phyloP scores from a whole-genome alignment of 2,888 invertebrate species.

The Hydropsyche betteni region DNA sequence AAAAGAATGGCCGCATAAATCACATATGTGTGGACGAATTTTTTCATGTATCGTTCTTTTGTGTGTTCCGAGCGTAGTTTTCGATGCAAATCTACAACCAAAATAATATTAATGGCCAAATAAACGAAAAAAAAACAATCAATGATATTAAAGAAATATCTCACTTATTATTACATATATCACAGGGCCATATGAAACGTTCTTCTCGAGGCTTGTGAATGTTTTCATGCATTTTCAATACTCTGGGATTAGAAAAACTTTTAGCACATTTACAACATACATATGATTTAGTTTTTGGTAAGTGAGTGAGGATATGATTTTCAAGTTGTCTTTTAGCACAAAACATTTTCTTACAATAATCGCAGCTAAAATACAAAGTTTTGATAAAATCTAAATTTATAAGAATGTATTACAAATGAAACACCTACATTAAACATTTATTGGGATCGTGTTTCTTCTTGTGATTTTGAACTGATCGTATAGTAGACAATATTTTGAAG shows the following conservation, averaged over 20 bases:
- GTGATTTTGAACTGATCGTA: constrained; percentile 53
- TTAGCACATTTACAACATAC: constrained; percentile 55
- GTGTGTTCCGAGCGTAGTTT: constrained; percentile 54
- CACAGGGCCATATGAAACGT: constrained; percentile 53
- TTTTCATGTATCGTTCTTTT: constrained; percentile 55
- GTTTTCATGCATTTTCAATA: constrained; percentile 54
- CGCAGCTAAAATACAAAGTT: constrained; percentile 52
- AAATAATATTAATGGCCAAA: background rate
- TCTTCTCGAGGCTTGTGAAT: constrained; percentile 54
- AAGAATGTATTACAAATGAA: background rate
- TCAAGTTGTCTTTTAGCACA: constrained; percentile 52
- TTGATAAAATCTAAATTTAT: constrained; percentile 16
- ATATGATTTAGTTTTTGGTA: constrained; percentile 55
- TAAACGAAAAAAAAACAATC: no score
- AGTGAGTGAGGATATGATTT: constrained; percentile 53
- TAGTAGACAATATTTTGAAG: constrained; percentile 53
- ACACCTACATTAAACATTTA: constrained; percentile 41
- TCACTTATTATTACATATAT: constrained; percentile 52
- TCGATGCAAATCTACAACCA: constrained; percentile 51
- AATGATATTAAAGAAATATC: background rate
- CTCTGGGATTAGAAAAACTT: constrained; percentile 53
- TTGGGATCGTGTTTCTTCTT: constrained; percentile 52
- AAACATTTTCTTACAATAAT: constrained; percentile 54
- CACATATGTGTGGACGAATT: constrained; percentile 51
- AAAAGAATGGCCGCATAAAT: constrained; percentile 49